A percentile compares a stretch with the other conserved stretches of the same genome.
Evolutionary conservation across 2,888 invertebrate species (phyloP).

Genomic region (Chrysopilus asiliformis): DNA sequence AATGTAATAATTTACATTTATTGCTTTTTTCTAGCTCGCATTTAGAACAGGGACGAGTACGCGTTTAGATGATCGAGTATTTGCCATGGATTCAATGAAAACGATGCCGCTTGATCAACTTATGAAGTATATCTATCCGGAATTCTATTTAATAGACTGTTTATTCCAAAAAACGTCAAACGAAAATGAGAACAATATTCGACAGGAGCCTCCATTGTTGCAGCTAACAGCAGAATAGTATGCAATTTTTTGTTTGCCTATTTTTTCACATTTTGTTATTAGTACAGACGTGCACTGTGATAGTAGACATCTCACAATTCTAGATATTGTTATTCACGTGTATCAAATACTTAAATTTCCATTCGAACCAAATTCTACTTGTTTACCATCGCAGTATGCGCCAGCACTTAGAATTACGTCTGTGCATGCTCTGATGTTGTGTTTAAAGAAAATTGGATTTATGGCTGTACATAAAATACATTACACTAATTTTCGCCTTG

Average conservation of each 20-base stretch:
- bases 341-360: no score
- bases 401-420: no score
- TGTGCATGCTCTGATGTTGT: no score
- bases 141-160: constrained; percentile 75
- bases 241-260: constrained; percentile 15
- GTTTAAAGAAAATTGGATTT: no score
- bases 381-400: no score
- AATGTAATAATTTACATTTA: constrained; percentile 4
- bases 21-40: constrained; percentile 47
- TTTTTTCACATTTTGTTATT: no score
- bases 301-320: no score
- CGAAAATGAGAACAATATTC: constrained; percentile 29
- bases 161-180: constrained; percentile 42
- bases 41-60: constrained; percentile 82
- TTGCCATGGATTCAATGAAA: constrained; percentile 89
- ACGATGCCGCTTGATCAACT: constrained; percentile 66
- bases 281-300: no score
- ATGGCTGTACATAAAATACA: no score
- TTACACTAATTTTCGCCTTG: no score
- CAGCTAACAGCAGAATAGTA: constrained; percentile 73
- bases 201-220: constrained; percentile 58
- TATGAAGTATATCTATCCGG: constrained; percentile 79
- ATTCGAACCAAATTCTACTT: no score
- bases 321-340: no score
- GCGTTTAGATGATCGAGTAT: constrained; percentile 83